Evolutionary conservation across 2,113 vertebrate species (phyloP).

Genomic region (Tetraodon nigroviridis): DNA sequence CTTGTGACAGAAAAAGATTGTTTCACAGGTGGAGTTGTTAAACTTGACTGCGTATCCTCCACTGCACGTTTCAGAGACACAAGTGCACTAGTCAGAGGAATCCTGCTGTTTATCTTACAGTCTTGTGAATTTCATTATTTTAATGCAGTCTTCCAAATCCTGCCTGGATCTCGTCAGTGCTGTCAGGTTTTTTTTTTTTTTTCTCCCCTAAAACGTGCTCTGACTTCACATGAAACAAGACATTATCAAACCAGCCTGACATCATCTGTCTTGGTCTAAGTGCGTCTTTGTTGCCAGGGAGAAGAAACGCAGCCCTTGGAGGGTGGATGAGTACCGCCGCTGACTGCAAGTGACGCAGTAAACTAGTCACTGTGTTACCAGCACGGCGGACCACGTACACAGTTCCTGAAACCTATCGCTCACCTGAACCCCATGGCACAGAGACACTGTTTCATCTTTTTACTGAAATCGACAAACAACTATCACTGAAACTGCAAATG

Average conservation of each 20-base stretch:
- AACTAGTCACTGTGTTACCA: conserved; percentile 36
- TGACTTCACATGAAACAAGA: conserved; percentile 32
- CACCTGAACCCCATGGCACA: neutral
- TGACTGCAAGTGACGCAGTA: conserved; percentile 57
- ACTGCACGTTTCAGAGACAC: too few relatives aligned
- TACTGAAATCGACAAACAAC: too few relatives aligned
- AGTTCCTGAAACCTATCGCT: conserved; percentile 6
- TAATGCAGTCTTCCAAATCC: neutral
- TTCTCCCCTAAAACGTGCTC: neutral
- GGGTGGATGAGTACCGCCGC: conserved; percentile 21
- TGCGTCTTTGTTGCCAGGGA: conserved; percentile 55
- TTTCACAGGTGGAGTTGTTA: neutral
- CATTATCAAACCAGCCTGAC: conserved; percentile 36
- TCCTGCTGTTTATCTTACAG: too few relatives aligned
- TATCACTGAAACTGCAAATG: too few relatives aligned
- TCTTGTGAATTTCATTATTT: conserved; percentile 3
- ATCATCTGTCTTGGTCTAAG: conserved; percentile 31
- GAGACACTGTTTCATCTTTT: too few relatives aligned
- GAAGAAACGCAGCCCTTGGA: conserved; percentile 44
- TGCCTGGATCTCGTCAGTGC: conserved; percentile 1
- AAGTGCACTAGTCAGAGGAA: too few relatives aligned
- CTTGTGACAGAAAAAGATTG: conserved; percentile 1
- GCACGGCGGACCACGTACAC: conserved; percentile 16
- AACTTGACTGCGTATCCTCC: too few relatives aligned
- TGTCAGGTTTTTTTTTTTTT: neutral